These are phyloP conservation scores for Cyphomyrmex costatus DNA, from an alignment of 1,140 invertebrate genomes.

Conservation along the genomic window DNA sequence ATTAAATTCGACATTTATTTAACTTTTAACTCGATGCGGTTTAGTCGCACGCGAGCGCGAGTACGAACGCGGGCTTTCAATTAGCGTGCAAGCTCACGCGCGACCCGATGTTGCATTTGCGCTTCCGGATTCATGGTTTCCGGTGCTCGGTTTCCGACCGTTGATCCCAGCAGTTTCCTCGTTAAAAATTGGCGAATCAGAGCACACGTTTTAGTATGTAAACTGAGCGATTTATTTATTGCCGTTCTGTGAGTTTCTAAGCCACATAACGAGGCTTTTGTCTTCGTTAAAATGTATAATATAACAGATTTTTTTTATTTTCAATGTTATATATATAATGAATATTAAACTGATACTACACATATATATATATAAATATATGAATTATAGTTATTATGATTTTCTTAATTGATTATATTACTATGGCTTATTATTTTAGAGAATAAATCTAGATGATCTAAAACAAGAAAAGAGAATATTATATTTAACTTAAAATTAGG, in stretches of 20 bases:
- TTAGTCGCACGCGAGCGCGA: neutral
- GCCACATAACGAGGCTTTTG: neutral
- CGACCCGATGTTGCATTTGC: conserved; percentile 67
- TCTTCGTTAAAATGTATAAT: neutral
- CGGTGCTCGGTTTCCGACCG: conserved; percentile 32
- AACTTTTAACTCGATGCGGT: conserved; percentile 60
- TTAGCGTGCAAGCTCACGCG: conserved; percentile 60
- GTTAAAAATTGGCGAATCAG: conserved; percentile 30
- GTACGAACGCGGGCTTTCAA: conserved; percentile 51
- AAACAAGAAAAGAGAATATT: neutral
- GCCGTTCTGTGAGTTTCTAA: neutral
- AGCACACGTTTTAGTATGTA: conserved; percentile 4
- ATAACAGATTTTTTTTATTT: neutral
- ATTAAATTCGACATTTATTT: conserved; percentile 74
- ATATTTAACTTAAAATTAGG: neutral
- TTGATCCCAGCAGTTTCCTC: neutral
- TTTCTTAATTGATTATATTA: neutral
- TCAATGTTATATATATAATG: neutral
- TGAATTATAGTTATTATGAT: too few relatives aligned
- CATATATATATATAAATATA: too few relatives aligned
- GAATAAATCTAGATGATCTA: neutral
- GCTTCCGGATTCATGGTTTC: conserved; percentile 36
- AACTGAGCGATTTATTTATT: conserved; percentile 9
- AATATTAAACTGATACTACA: too few relatives aligned
- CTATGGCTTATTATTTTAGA: neutral